Base-by-base conservation (phyloP, 2,113 vertebrate species). In the Poecile atricapillus region DNA sequence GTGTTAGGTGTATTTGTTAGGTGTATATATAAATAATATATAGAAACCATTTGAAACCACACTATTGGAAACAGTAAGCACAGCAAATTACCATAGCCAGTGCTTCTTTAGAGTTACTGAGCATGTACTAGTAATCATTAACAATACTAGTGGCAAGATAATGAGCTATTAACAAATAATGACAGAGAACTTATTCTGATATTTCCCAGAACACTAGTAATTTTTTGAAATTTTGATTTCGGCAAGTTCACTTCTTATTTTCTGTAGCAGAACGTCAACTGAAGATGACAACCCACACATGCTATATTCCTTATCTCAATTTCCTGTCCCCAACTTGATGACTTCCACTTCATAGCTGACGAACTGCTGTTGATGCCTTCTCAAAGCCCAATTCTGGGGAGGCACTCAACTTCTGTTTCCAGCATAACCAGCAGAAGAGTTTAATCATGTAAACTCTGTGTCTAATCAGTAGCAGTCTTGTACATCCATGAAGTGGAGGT, bases 271-370 rank as follows among this genome's bases (percentile, higher is more conserved):
- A 92, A 10, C 1, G 3, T 58, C 50, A 83, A 25, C 2, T 44
- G 11, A 73, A 90, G 55, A 70, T 0, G 2, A 46, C 3, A 83
- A 62, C 11, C 28, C 33, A 10, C 15, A 63, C 4, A 35, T 0
- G 1, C 23, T 59, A 5, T 39, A 73, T 25, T 92, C 43, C 46
- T 53, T 41, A 77, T 20, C 25, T 63, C 28, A 53, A 6, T 16
- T 83, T 87, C 52, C 31, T 64, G 64, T 87, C 33, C 27, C 13
- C 22, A 70, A 0, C 30, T 35, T 37, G 33, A 41, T 43, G 21
- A 47, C 30, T 89, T 73, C 31, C 7, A 80, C 35, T 82, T 77
- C 30, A 60, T 4, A 71, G 49, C 25, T 75, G 53, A 65, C 58
- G 39, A 80, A 74, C 50, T 89, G 53, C 30, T 84, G 7, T 10